Evolutionary conservation across 2,888 invertebrate species (phyloP), one percentile per base, ranked within the genome.

Genomic region (Zonitis immaculata): DNA sequence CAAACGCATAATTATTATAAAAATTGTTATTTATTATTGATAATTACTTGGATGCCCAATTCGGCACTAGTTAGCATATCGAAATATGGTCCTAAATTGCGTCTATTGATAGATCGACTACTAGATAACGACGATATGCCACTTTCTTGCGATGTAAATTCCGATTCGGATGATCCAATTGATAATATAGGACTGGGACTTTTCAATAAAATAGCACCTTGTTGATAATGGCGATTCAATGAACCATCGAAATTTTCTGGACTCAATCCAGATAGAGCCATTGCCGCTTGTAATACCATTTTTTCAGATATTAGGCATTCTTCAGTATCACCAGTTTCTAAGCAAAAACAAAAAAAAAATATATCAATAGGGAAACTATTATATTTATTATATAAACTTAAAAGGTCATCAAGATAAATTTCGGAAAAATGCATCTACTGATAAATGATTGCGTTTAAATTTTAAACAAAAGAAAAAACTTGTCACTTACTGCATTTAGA

Each of bases 201-300:
- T 51, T 51, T 60, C 28, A 65, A 42, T 7, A 63, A 51, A 12
- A 50, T 43, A 1, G 57, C 51, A n/a, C 59, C 65, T 26, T 61
- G 56, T 42, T 56, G 55, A 52, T 57, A 62, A 3, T 60, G 22
- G 11, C 52, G 32, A 20, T 56, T 46, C 8, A 64, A 25, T 5
- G 39, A 11, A 3, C 57, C 58, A 6, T 51, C 58, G 4, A 52
- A 64, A 20, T 61, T 52, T 12, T 60, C 58, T 39, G 49, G 42
- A 18, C 58, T 50, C 8, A 65, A 9, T 2, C 64, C 64, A 0
- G 64, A 66, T 7, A 66, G 30, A 1, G 62, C 57, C 42, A 66
- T 50, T n/a, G 66, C 64, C 32, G 59, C 60, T 8, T 61, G 51
- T 43, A 66, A 45, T 12, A 63, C 54, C 66, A 66, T 66, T 47